A percentile compares a stretch with the other conserved stretches of the same genome.
These are phyloP conservation scores for Synergus itoensis DNA, from an alignment of 2,888 invertebrate species.

Conservation along the genomic window DNA sequence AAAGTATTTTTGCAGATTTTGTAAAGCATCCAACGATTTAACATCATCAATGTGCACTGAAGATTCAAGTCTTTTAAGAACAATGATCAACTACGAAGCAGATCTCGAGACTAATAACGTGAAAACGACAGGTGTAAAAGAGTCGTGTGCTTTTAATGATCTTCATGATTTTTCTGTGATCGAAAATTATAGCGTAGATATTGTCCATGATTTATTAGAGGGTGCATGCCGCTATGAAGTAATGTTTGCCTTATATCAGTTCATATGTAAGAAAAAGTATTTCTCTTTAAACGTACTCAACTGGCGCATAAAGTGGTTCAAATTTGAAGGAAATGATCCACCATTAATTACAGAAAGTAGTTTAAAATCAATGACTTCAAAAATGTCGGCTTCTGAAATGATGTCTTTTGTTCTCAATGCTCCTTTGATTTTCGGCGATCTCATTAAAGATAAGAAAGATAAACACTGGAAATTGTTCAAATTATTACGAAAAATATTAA, in stretches of 20 bases:
- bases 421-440: conserved; percentile 26
- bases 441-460: neutral
- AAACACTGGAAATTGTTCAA: conserved; percentile 28
- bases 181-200: conserved; percentile 24
- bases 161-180: conserved; percentile 18
- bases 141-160: conserved; percentile 14
- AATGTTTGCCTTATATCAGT: conserved; percentile 5
- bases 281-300: conserved; percentile 12
- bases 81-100: neutral
- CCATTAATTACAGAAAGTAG: conserved; percentile 5
- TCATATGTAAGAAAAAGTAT: conserved; percentile 3
- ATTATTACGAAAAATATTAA: neutral
- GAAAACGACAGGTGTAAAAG: conserved; percentile 21
- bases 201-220: conserved; percentile 20
- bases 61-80: conserved; percentile 5
- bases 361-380: neutral
- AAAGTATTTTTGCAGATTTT: conserved; percentile 36
- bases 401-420: conserved; percentile 31
- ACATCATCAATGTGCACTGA: conserved; percentile 10
- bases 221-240: conserved; percentile 14
- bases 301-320: neutral
- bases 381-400: conserved; percentile 4
- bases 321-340: conserved; percentile 4
- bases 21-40: neutral
- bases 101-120: neutral